A percentile compares a stretch with the other conserved stretches of the same genome.
Evolutionary conservation across 2,888 invertebrate genomes (phyloP).

Genomic region (Ellobium chinense): DNA sequence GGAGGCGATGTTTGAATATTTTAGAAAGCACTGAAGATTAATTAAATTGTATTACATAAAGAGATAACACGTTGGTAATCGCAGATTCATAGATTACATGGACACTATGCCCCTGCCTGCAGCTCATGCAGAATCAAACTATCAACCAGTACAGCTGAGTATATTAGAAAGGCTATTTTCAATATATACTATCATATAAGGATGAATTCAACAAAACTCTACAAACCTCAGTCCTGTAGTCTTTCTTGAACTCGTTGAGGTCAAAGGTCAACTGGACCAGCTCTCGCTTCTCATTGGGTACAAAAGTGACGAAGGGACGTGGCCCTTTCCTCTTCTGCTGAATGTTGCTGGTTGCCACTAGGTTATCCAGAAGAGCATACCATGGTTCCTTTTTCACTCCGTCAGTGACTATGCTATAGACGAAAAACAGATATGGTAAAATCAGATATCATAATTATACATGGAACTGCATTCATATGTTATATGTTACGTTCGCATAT

Average conservation of each 20-base stretch:
- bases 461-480: no score
- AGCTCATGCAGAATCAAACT: no score
- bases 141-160: no score
- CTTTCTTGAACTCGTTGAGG: constrained; percentile 66
- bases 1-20: no score
- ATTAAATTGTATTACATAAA: no score
- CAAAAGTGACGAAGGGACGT: constrained; percentile 68
- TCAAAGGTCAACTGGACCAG: constrained; percentile 72
- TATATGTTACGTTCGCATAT: no score
- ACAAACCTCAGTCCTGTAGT: constrained; percentile 66
- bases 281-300: constrained; percentile 67
- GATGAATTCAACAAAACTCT: neutral
- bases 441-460: no score
- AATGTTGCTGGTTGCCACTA: constrained; percentile 60
- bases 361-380: constrained; percentile 70
- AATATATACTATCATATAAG: neutral
- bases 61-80: no score
- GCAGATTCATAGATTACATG: no score
- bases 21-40: no score
- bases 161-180: neutral
- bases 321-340: constrained; percentile 61
- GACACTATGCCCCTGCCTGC: no score
- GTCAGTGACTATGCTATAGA: constrained; percentile 60
- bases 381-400: constrained; percentile 70
- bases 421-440: neutral